These are phyloP conservation scores for Hestina assimilis DNA, from an alignment of 1,140 invertebrate species.

Conservation along the genomic window DNA sequence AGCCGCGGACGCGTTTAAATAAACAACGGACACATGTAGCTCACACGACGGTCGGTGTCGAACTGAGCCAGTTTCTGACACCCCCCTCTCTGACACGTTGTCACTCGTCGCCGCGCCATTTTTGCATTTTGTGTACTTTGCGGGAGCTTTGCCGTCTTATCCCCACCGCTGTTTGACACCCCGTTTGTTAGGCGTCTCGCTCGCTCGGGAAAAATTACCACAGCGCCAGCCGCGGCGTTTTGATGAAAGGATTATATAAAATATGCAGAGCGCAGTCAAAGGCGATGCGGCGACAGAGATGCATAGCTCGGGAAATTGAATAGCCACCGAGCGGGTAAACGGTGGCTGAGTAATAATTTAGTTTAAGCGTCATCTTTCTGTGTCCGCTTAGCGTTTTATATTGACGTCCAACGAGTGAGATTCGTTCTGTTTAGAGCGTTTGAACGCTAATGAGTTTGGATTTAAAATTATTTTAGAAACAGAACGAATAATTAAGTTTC, in stretches of 20 bases:
- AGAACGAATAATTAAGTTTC: background rate
- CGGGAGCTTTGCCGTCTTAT: constrained; percentile 76
- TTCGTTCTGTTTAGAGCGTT: constrained; percentile 11
- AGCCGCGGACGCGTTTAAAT: constrained; percentile 27
- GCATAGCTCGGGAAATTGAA: constrained; percentile 71
- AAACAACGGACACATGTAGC: constrained; percentile 33
- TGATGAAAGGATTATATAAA: constrained; percentile 75
- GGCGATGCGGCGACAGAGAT: constrained; percentile 68
- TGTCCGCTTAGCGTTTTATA: constrained; percentile 23
- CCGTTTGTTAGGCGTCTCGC: constrained; percentile 66
- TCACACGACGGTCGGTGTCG: constrained; percentile 38
- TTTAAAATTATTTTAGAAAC: background rate
- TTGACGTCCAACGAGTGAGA: constrained; percentile 17
- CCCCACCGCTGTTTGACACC: constrained; percentile 77
- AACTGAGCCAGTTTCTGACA: constrained; percentile 50
- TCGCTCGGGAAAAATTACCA: constrained; percentile 61
- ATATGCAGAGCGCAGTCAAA: constrained; percentile 69
- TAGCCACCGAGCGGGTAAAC: constrained; percentile 53
- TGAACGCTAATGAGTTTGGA: constrained; percentile 1
- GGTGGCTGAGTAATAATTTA: constrained; percentile 63
- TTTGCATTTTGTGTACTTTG: constrained; percentile 78
- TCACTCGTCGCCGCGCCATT: constrained; percentile 74
- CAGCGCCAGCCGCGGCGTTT: constrained; percentile 62
- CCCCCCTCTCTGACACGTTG: constrained; percentile 64
- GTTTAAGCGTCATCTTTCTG: constrained; percentile 52